Evolutionary conservation across 1,140 invertebrate genomes (phyloP).

Genomic region (Macrostomum lignano): DNA sequence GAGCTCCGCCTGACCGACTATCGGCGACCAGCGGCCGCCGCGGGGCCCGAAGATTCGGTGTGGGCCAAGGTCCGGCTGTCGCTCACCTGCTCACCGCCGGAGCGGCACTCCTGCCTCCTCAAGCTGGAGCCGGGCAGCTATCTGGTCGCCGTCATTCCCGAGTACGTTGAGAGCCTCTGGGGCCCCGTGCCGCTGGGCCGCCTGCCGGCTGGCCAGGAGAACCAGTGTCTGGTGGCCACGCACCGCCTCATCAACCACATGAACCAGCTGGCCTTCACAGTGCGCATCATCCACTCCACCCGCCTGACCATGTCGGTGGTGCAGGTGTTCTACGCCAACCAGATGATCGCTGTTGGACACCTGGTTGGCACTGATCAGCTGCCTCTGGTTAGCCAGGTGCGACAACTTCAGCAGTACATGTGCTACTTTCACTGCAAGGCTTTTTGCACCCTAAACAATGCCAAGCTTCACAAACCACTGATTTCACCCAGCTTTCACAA

Average conservation of each 20-base stretch:
- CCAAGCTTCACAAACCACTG: too few relatives aligned
- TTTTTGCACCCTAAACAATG: too few relatives aligned
- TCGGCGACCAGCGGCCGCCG: too few relatives aligned
- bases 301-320: conserved; percentile 20
- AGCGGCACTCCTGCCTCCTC: not conserved
- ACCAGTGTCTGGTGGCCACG: conserved; percentile 17
- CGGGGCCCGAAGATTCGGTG: too few relatives aligned
- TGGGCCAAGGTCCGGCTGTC: not conserved
- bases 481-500: too few relatives aligned
- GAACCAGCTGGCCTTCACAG: conserved; percentile 9
- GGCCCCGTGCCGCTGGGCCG: conserved; percentile 10
- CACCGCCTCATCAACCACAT: conserved; percentile 22
- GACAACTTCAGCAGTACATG: too few relatives aligned
- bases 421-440: too few relatives aligned
- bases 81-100: not conserved
- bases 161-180: not conserved
- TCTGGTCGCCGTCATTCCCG: not conserved
- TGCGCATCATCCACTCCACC: conserved; percentile 19
- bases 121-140: not conserved
- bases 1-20: too few relatives aligned
- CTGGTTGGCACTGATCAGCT: conserved; percentile 20
- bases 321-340: conserved; percentile 20
- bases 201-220: conserved; percentile 12
- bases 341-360: conserved; percentile 20
- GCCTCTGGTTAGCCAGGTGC: conserved; percentile 15